Base-by-base conservation (phyloP, 2,113 vertebrate genomes). In the Chelonoidis abingdonii region DNA sequence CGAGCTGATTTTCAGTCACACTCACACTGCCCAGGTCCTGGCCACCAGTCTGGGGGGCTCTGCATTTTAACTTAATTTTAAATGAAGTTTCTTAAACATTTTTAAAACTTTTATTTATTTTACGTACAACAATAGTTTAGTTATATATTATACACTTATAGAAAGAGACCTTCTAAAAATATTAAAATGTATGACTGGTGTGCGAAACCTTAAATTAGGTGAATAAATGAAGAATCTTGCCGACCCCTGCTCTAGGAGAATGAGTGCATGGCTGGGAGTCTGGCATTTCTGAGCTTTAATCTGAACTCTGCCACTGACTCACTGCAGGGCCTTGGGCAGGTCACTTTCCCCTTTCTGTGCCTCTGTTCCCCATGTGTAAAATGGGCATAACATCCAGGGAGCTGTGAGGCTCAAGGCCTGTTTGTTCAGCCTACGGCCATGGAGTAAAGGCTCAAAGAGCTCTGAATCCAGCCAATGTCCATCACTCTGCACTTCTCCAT, bases 201-300 rank as follows among this genome's bases (percentile, higher is more conserved):
- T 44, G 44, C 44, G 7, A 7, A 44, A 44, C 44, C 44, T 44
- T 44, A 44, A 44, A 44, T 44, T 44, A 44, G 44, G 44, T 44
- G 44, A 44, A 44, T 44, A 44, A 44, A 44, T 44, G 44, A 44
- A 44, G 44, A 44, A 6, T 44, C 44, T 44, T 44, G 44, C 44
- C 44, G 44, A 44, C 44, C 44, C 44, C 44, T 44, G 44, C 6
- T 24, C 6, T 22, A 14, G 72, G 69, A 50, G 1, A 78, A 31
- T 69, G 24, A 0, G 3, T 50, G 53, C 22, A 4, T 29, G 78
- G 27, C 35, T 47, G 59, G 49, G 84, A 90, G 87, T 84, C 11
- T 52, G 57, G 83, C 56, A 14, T 92, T 93, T 90, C 24, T 62
- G 80, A 92, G 54, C 76, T 85, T 80, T 97, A 96, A 97, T 97